These are phyloP conservation scores for Muntiacus reevesi DNA, from an alignment of 2,113 vertebrate species.

Conservation along the genomic window DNA sequence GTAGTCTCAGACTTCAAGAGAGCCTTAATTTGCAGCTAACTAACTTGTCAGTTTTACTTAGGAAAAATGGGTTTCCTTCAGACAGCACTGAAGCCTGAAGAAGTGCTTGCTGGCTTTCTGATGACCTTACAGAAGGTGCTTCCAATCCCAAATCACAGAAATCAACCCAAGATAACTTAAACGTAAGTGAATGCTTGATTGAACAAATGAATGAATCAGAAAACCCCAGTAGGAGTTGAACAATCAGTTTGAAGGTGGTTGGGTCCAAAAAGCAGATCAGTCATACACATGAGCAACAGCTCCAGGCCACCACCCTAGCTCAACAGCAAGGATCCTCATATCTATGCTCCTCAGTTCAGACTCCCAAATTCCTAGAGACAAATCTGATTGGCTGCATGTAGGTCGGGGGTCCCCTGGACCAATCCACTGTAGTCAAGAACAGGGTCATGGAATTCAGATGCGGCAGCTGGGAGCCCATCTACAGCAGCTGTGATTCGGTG, in stretches of 20 bases:
- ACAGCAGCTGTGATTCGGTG: background rate
- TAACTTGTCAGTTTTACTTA: conserved; percentile 43
- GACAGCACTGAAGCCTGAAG: background rate
- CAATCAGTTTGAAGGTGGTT: background rate
- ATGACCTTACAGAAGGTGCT: background rate
- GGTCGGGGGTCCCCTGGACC: background rate
- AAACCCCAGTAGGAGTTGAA: background rate
- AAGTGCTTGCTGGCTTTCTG: background rate
- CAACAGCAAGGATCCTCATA: background rate
- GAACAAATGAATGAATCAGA: background rate
- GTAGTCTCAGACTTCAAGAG: background rate
- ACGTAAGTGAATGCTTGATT: background rate
- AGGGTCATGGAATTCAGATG: background rate
- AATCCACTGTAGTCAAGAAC: background rate
- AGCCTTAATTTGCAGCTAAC: conserved; percentile 48
- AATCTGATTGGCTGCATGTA: background rate
- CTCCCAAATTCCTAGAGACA: background rate
- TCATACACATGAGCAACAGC: no score
- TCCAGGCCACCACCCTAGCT: background rate
- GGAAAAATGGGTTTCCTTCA: conserved; percentile 45
- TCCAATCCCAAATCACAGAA: background rate
- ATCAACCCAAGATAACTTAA: background rate
- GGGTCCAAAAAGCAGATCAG: no score
- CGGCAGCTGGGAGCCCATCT: background rate
- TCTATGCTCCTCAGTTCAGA: background rate